A percentile compares a stretch with the other conserved stretches of the same genome.
phyloP scores from a whole-genome alignment of 2,797 vertebrate species.

The Intellagama lesueurii region DNA sequence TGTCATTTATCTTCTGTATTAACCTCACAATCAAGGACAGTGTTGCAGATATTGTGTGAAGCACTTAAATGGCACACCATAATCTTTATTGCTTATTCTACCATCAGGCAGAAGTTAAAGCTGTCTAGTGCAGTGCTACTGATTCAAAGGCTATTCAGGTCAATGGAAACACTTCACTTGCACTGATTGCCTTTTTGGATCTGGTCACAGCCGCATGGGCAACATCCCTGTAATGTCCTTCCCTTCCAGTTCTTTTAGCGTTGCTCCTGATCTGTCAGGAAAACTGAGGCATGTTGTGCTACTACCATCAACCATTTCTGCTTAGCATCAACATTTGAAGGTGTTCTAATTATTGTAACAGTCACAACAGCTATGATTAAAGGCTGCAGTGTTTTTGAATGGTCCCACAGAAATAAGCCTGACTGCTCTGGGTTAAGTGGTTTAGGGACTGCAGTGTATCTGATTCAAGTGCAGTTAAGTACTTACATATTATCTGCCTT shows the following conservation, averaged over 20 bases:
- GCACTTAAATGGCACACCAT: conserved; percentile 16
- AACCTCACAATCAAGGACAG: conserved; percentile 26
- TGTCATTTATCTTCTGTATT: conserved; percentile 62
- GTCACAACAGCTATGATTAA: background rate
- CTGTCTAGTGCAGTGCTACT: conserved; percentile 33
- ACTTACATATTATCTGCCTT: background rate
- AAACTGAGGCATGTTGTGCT: background rate
- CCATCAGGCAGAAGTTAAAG: conserved; percentile 45
- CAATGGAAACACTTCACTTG: conserved; percentile 17
- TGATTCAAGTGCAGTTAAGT: conserved; percentile 22
- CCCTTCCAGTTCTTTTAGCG: background rate
- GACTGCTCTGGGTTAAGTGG: conserved; percentile 22
- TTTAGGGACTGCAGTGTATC: background rate
- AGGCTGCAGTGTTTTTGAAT: background rate
- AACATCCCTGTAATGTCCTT: background rate
- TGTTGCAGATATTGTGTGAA: conserved; percentile 31
- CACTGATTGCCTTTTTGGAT: conserved; percentile 26
- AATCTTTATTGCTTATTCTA: conserved; percentile 42
- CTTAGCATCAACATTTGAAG: background rate
- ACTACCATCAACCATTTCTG: background rate
- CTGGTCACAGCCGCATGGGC: background rate
- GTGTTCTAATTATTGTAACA: background rate
- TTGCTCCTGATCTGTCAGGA: background rate
- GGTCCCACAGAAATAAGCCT: conserved; percentile 16
- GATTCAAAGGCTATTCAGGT: conserved; percentile 36